Conservation (phyloP, 2,888 invertebrate genomes). For the Thera britannica region DNA sequence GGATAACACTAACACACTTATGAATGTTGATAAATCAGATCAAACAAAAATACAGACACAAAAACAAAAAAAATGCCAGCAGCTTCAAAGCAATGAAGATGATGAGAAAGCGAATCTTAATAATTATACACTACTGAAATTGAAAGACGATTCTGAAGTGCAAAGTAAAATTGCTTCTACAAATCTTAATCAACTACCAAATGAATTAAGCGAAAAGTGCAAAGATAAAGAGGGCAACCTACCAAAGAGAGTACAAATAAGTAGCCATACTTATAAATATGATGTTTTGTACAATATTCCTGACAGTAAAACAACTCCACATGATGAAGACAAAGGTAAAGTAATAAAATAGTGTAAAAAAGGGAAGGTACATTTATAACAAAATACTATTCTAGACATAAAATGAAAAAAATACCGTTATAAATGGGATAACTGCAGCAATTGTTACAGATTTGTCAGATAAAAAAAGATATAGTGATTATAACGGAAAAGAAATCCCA, state of each 20-base stretch:
- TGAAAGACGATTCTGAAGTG: not conserved
- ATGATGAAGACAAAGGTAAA: not conserved
- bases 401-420: not conserved
- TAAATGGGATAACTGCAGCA: not conserved
- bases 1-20: not conserved
- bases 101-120: not conserved
- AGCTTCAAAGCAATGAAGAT: not conserved
- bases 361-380: not conserved
- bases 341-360: conserved; percentile 1
- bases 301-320: not conserved
- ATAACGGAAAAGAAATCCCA: not conserved
- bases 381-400: not conserved
- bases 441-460: not conserved
- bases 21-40: not conserved
- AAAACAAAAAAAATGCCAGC: not conserved
- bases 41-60: not conserved
- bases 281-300: conserved; percentile 48
- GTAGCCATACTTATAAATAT: conserved; percentile 51
- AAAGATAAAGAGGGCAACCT: not conserved
- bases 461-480: not conserved
- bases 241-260: conserved; percentile 49
- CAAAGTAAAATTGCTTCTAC: not conserved
- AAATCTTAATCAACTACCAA: conserved; percentile 2
- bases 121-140: not conserved
- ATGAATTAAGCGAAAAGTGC: not conserved